phyloP scores from a whole-genome alignment of 2,797 vertebrate genomes.

The Muscicapa striata region DNA sequence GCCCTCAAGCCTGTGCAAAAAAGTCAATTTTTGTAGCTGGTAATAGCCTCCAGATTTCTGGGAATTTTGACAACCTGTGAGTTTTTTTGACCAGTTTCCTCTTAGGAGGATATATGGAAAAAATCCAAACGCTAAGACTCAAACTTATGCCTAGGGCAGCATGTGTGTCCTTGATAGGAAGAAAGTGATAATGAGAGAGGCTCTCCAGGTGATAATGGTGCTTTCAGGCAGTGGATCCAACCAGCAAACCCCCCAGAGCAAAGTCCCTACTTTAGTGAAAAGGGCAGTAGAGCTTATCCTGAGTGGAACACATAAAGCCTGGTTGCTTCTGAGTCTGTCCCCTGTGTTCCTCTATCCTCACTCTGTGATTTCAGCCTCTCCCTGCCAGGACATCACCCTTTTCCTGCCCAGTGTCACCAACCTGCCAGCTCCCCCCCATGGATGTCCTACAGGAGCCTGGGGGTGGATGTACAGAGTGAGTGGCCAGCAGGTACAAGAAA shows the following conservation, averaged over 20 bases:
- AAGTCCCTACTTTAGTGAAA: not conserved
- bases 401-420: not conserved
- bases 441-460: not conserved
- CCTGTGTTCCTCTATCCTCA: not conserved
- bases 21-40: not conserved
- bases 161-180: not conserved
- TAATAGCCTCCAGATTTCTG: not conserved
- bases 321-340: not conserved
- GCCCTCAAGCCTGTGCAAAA: not conserved
- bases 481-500: not conserved
- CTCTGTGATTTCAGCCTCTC: not conserved
- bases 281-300: not conserved
- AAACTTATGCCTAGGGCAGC: not conserved
- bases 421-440: not conserved
- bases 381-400: not conserved
- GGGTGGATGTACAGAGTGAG: not conserved
- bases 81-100: not conserved
- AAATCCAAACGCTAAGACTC: accelerated
- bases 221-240: not conserved
- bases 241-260: not conserved
- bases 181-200: not conserved
- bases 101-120: not conserved
- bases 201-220: not conserved
- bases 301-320: not conserved
- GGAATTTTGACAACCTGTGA: not conserved